Evolutionary conservation across 2,888 invertebrate genomes (phyloP).

Genomic region (Luperina testacea): DNA sequence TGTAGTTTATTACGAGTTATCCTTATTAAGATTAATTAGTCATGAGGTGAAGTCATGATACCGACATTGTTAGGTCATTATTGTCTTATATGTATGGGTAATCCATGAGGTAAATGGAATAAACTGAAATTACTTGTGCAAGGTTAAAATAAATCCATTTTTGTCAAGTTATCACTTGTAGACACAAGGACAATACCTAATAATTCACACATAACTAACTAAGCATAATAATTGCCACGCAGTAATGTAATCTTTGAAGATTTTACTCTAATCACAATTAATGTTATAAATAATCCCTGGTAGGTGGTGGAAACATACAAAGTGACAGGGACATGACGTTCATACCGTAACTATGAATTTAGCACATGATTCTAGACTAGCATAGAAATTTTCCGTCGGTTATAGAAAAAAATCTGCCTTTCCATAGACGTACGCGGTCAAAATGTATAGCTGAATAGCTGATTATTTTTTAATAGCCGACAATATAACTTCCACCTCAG

Average conservation of each 20-base stretch:
- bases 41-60: slow-evolving; percentile 29
- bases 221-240: neutral
- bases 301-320: neutral
- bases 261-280: too few species aligned
- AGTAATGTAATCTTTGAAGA: neutral
- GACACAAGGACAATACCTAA: neutral
- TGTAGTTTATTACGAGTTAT: slow-evolving; percentile 17
- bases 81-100: neutral
- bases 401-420: too few species aligned
- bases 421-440: too few species aligned
- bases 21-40: slow-evolving; percentile 22
- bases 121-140: neutral
- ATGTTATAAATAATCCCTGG: neutral
- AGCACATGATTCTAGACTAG: too few species aligned
- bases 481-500: too few species aligned
- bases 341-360: too few species aligned
- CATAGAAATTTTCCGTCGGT: too few species aligned
- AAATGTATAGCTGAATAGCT: too few species aligned
- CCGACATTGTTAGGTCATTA: neutral
- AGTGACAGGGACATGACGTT: too few species aligned
- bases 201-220: neutral
- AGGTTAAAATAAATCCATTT: neutral
- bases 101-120: slow-evolving; percentile 15
- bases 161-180: neutral
- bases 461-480: too few species aligned